These are phyloP conservation scores for Laticauda laticaudata DNA, from an alignment of 2,113 vertebrate species.

Conservation along the genomic window DNA sequence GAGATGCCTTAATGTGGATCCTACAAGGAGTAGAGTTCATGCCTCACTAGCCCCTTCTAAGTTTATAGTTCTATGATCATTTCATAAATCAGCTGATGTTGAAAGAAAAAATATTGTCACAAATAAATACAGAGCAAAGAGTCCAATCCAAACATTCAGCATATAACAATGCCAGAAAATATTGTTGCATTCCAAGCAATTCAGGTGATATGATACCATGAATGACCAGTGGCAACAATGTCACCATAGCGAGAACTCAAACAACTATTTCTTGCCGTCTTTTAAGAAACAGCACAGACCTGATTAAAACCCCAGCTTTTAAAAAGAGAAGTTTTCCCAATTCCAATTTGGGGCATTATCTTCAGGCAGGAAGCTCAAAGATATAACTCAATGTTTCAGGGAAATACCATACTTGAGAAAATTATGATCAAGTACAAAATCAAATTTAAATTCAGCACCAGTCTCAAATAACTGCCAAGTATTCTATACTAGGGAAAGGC, in stretches of 20 bases:
- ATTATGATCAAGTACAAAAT: neutral
- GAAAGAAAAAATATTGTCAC: neutral
- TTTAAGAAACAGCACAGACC: neutral
- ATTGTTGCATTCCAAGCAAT: neutral
- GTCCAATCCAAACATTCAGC: neutral
- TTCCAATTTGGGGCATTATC: neutral
- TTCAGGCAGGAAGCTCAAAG: neutral
- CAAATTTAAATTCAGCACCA: neutral
- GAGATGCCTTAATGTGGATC: neutral
- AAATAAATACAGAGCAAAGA: neutral
- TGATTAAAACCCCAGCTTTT: neutral
- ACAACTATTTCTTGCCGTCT: neutral
- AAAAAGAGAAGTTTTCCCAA: neutral
- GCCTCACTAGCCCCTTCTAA: neutral
- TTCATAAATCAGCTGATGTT: neutral
- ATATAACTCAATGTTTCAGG: neutral
- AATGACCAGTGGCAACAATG: neutral
- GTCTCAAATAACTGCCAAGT: neutral
- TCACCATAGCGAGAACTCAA: neutral
- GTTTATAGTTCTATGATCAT: neutral
- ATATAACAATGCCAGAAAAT: neutral
- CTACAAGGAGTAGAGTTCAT: neutral
- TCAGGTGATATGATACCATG: neutral
- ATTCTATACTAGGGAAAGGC: neutral
- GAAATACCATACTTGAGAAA: neutral